phyloP scores from a whole-genome alignment of 2,888 invertebrate genomes.

The Drosophila formosana region DNA sequence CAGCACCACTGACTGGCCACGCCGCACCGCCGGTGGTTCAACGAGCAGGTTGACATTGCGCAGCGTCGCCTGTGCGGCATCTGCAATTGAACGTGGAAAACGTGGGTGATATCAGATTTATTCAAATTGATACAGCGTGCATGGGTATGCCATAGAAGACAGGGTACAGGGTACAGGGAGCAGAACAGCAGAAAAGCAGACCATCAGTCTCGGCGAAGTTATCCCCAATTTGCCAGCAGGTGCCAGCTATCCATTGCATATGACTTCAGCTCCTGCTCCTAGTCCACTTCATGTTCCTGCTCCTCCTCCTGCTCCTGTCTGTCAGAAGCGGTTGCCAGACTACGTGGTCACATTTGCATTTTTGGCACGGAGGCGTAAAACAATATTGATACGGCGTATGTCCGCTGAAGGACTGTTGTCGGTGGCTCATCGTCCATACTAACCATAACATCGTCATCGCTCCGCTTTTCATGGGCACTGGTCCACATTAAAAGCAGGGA shows the following conservation, averaged over 20 bases:
- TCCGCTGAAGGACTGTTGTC: constrained; percentile 29
- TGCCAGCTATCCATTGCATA: constrained; percentile 24
- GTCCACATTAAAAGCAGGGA: constrained; percentile 59
- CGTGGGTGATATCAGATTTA: constrained; percentile 54
- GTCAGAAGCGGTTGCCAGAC: constrained; percentile 24
- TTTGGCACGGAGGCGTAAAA: constrained; percentile 51
- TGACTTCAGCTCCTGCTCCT: constrained; percentile 1
- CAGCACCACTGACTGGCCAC: constrained; percentile 87
- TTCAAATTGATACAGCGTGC: constrained; percentile 59
- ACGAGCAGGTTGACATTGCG: constrained; percentile 86
- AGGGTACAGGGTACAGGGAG: constrained; percentile 5
- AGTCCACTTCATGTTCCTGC: background rate
- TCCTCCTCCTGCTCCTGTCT: constrained; percentile 6
- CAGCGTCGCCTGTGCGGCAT: constrained; percentile 85
- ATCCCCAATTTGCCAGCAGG: constrained; percentile 47
- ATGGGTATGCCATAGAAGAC: constrained; percentile 43
- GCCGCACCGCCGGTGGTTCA: constrained; percentile 88
- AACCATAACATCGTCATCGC: constrained; percentile 45
- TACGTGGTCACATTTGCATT: constrained; percentile 66
- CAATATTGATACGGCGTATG: constrained; percentile 72
- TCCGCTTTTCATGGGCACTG: constrained; percentile 44
- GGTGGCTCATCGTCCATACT: constrained; percentile 32
- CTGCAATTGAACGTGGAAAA: constrained; percentile 77
- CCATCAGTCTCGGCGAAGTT: constrained; percentile 25
- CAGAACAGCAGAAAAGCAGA: background rate